Evolutionary conservation across 2,113 vertebrate species (phyloP), one percentile per base, ranked within the genome.

Genomic region (Sakesphorus luctuosus): DNA sequence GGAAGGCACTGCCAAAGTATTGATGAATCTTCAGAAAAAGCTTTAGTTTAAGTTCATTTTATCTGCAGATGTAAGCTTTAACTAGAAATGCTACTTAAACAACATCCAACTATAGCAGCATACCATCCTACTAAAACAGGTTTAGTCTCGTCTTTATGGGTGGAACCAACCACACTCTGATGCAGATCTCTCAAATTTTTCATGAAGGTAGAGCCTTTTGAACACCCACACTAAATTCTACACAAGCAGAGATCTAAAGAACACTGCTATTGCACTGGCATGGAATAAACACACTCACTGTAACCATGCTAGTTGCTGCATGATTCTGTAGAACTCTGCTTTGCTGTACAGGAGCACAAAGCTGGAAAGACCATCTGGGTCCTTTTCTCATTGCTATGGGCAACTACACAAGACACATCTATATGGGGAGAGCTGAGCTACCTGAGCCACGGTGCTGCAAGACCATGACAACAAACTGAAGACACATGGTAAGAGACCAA

Each of bases 151-250:
- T 69, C 58, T 72, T 71, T 36, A 29, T 44, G 73, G 73, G 92
- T 74, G 78, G 85, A 90, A 84, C 79, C 75, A 93, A 75, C 28
- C 73, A 73, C n/a, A 61, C 68, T 89, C 69, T 40, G 33, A 93
- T 77, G 75, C 15, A 86, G 65, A 90, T 68, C 44, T 69, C 69
- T 59, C 24, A 33, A 29, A 11, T 49, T 94, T 95, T 90, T 90
- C 29, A 53, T 2, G 13, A 89, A 89, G 59, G 63, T n/a, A 93
- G 38, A 77, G n/a, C 15, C 75, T 93, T 91, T 84, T 53, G 38
- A 94, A 93, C 83, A 95, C 44, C 49, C 76, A 81, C 76, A 69
- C 65, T 63, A 81, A 73, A 67, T 31, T 55, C 66, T 8, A 14
- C 40, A 63, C 25, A n/a, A 82, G 13, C 38, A 80, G 53, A 61